Evolutionary conservation across 2,113 vertebrate genomes (phyloP), one percentile per base, ranked within the genome.

Genomic region (Ictidomys tridecemlineatus): DNA sequence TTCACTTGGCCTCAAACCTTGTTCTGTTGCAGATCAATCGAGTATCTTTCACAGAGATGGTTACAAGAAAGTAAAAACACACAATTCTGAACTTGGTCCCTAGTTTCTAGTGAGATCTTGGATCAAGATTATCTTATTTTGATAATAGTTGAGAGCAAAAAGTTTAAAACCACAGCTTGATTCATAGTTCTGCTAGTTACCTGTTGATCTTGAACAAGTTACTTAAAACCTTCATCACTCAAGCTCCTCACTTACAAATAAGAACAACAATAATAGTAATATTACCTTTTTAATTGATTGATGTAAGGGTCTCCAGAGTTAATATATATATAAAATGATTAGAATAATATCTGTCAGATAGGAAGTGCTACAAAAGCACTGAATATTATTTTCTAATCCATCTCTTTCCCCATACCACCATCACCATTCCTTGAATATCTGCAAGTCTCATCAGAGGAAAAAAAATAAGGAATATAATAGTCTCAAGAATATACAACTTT

Each of bases 81-180:
- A 12, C 5, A 84, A 56, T 79, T 73, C 30, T 14, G 22, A 85
- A 10, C 8, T 86, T 86, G 48, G 45, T 63, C 30, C 67, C 28
- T 69, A 53, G 2, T 51, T 22, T 90, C 67, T 37, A 53, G 37
- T 67, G 12, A 76, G 39, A 0, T 89, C 53, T 79, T 78, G 53
- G 5, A 56, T 24, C 24, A 28, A 63, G 61, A 28, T 63, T 63
- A 85, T 58, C 48, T 48, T 70, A 53, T 53, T 7, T 37, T 18
- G 53, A 53, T 73, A 32, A 10, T 17, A 8, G n/a, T 30, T 85
- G 32, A 39, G 1, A 34, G 65, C 10, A 67, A 74, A 2, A 8
- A 58, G 28, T 93, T 89, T 85, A n/a, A 85, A 93, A 89, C 12
- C 20, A 30, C 20, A 85, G 26, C 30, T 78, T 88, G 53, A 86